Evolutionary conservation across 2,888 invertebrate species (phyloP), one percentile per base, ranked within the genome.

Genomic region (Netelia inedita): DNA sequence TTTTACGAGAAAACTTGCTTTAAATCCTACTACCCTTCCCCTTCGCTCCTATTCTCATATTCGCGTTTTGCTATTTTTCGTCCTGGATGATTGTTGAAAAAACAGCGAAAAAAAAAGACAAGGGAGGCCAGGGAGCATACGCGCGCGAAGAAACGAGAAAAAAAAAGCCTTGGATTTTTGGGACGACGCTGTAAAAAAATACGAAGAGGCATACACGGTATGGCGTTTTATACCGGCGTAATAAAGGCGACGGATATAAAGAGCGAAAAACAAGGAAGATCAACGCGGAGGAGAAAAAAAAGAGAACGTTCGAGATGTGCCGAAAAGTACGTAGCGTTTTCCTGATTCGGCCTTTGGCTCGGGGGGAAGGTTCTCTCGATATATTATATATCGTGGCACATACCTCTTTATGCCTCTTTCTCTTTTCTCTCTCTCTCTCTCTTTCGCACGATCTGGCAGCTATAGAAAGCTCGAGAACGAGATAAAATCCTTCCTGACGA

Each of bases 1-100:
- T 87, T 89, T 88, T 88, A 88, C 87, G 89, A 87, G 84, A 81
- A 82, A 87, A 87, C 85, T 88, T 87, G 76, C 76, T 79, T 86
- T 82, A 79, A 88, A 88, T 82, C 71, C 76, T 79, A 65, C 82
- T 63, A 75, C 75, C 75, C 78, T 73, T 72, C 72, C 69, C 65
- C n/a, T n/a, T 65, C 43, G 63, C 21, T 59, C 57, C 23, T 19
- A 19, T 57, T 61, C 53, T 79, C 53, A 69, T 71, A 79, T 79
- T 55, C 78, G 75, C 87, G 65, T 86, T 84, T 75, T 73, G 83
- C 85, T 86, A 81, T 85, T 82, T 61, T 59, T 50, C 66, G 80
- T 57, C 50, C 41, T 59, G 46, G 35, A 41, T 65, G 73, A 23
- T 53, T 72, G 55, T 59, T 10, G 55, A 59, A 68, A 78, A 78